Evolutionary conservation across 2,888 invertebrate species (phyloP).

Genomic region (Sminthurinus aureus): DNA sequence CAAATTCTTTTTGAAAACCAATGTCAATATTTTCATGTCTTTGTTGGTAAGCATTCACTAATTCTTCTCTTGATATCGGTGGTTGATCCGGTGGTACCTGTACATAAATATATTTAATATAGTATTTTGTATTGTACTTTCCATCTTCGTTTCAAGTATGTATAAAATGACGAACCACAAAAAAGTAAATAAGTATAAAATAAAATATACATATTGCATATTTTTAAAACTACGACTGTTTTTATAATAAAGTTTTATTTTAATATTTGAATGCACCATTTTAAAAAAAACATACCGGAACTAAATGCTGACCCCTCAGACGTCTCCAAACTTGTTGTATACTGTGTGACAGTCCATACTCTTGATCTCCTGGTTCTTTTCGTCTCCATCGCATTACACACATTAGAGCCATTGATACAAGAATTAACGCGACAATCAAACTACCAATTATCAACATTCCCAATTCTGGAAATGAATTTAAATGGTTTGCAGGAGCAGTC

Average conservation of each 20-base stretch:
- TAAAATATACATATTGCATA: too few species aligned
- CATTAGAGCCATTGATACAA: slow-evolving; percentile 70
- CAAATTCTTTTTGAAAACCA: slow-evolving; percentile 90
- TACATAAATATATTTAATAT: too few species aligned
- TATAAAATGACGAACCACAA: too few species aligned
- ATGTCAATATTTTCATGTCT: slow-evolving; percentile 87
- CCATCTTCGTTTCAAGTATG: too few species aligned
- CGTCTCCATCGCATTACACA: slow-evolving; percentile 59
- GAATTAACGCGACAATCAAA: slow-evolving; percentile 72
- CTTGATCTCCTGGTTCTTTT: slow-evolving; percentile 57
- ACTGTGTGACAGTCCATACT: slow-evolving; percentile 57
- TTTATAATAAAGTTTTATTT: too few species aligned
- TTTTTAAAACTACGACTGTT: too few species aligned
- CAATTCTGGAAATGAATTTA: slow-evolving; percentile 52
- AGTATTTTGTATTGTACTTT: too few species aligned
- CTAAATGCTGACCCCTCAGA: slow-evolving; percentile 72
- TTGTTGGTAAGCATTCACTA: slow-evolving; percentile 80
- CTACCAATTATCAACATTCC: slow-evolving; percentile 66
- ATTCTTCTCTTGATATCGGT: slow-evolving; percentile 77
- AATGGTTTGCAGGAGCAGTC: slow-evolving; percentile 22
- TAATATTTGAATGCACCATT: too few species aligned
- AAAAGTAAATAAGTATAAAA: too few species aligned
- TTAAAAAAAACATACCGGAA: too few species aligned
- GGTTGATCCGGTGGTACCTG: slow-evolving; percentile 84
- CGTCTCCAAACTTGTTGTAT: slow-evolving; percentile 67